Evolutionary conservation across 2,113 vertebrate genomes (phyloP), one percentile per base, ranked within the genome.

Genomic region (Cygnus atratus): DNA sequence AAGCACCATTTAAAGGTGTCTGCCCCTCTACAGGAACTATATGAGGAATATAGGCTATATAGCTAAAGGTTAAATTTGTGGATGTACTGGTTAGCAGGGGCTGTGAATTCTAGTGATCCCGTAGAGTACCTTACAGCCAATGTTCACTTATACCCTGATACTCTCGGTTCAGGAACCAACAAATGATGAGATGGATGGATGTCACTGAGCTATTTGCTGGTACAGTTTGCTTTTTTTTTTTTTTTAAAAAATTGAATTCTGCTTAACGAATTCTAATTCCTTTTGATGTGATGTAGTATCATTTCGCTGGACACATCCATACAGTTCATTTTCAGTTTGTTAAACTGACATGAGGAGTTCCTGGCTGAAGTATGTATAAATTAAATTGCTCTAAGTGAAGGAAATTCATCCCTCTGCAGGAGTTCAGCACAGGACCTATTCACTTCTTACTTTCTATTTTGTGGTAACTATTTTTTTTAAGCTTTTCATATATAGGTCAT

Each of bases 401-500:
- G 35, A 88, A 94, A 91, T 72, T 41, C 50, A 68, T 54, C 55
- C 39, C 17, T n/a, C n/a, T 68, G 26, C 25, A 76, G 62, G 48
- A 79, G 37, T 52, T 88, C 83, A 90, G 37, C 3, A 3, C 29
- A 76, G 52, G 67, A 63, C 41, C 24, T 77, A 31, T 43, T 83
- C 28, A 55, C 22, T 63, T 83, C 67, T 80, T 68, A 20, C 13
- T 92, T 92, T 72, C 54, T 35, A 68, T 87, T 88, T 88, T 93
- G 88, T 79, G 84, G 84, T 62, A 75, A 54, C 24, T 63, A 9
- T 66, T 48, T 84, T 77, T 78, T 76, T 59, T 25, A 67, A 72
- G n/a, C 65, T 94, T 84, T 35, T 87, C 70, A 76, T 91, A 92
- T 92, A 58, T 95, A 94, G 93, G 90, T 93, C 93, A 87, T 48